phyloP scores from a whole-genome alignment of 2,113 vertebrate genomes.

The Fukomys damarensis region DNA sequence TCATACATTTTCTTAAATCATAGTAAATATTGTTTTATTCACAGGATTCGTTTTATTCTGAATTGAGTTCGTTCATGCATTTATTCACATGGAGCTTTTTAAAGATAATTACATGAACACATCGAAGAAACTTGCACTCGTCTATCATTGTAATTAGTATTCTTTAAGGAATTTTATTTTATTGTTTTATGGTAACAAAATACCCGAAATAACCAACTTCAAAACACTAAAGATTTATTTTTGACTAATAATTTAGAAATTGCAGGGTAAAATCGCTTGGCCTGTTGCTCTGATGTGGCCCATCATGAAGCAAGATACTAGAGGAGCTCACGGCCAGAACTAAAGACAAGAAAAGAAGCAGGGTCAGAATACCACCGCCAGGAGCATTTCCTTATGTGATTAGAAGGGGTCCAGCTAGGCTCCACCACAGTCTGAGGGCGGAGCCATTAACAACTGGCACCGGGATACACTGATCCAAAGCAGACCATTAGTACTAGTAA shows the following conservation, averaged over 20 bases:
- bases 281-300: no score
- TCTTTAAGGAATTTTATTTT: not conserved
- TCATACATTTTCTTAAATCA: not conserved
- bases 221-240: not conserved
- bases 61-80: not conserved
- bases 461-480: not conserved
- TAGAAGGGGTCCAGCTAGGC: no score
- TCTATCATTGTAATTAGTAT: not conserved
- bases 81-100: not conserved
- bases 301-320: not conserved
- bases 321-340: not conserved
- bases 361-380: no score
- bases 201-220: not conserved
- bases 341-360: not conserved
- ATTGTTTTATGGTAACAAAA: not conserved
- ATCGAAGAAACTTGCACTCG: not conserved
- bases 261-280: not conserved
- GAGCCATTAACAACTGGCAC: no score
- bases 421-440: fast-evolving
- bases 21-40: not conserved
- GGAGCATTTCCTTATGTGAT: fast-evolving
- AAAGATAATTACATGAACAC: not conserved
- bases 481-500: not conserved
- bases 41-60: not conserved
- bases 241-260: not conserved